These are phyloP conservation scores for Trematomus bernacchii DNA, from an alignment of 2,797 vertebrate genomes.

Conservation along the genomic window DNA sequence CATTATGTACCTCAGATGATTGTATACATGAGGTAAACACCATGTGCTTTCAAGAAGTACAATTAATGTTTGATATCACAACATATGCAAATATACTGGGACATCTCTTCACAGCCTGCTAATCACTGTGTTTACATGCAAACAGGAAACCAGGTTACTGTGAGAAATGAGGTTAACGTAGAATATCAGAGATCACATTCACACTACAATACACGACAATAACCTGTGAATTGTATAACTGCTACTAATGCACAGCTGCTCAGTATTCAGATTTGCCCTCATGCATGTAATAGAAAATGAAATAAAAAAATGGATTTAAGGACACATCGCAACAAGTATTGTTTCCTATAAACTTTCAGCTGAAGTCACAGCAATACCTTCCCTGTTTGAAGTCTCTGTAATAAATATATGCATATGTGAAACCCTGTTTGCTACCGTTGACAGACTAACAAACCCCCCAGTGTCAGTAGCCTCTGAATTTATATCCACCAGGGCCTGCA, in stretches of 20 bases:
- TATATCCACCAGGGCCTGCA: too few species aligned
- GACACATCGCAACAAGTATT: not conserved
- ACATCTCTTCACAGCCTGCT: constrained; percentile 1
- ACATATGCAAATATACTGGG: constrained; percentile 3
- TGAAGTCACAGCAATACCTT: not conserved
- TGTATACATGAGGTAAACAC: constrained; percentile 8
- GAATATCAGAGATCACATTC: constrained; percentile 14
- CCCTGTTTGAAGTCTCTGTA: not conserved
- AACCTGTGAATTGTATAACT: not conserved
- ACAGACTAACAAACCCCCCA: too few species aligned
- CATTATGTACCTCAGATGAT: not conserved
- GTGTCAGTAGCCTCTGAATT: too few species aligned
- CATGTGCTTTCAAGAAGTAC: not conserved
- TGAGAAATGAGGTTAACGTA: constrained; percentile 21
- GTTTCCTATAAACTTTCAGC: not conserved
- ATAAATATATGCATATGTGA: not conserved
- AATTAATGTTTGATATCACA: constrained; percentile 6
- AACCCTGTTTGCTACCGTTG: not conserved
- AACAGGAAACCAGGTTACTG: constrained; percentile 6
- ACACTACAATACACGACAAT: constrained; percentile 7
- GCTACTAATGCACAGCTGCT: not conserved
- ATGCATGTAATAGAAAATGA: not conserved
- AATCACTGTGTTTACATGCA: constrained; percentile 26
- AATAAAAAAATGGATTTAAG: constrained; percentile 2
- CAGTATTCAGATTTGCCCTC: not conserved